Evolutionary conservation across 2,797 vertebrate species (phyloP).

Genomic region (Babyrousa celebensis): DNA sequence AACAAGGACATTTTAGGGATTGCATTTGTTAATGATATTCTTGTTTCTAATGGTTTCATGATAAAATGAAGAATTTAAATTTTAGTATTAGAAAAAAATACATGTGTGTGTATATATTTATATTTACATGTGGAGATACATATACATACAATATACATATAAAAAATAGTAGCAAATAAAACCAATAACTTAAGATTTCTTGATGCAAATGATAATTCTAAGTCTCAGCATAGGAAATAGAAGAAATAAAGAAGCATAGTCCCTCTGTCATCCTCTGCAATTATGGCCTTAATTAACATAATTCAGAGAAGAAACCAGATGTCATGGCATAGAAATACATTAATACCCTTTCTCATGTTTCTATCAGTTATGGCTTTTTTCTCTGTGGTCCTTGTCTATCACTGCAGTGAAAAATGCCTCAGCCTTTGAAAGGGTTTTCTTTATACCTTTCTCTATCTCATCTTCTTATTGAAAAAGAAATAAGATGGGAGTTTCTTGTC

Average conservation of each 20-base stretch:
- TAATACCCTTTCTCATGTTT: background rate
- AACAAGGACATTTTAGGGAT: background rate
- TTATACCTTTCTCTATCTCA: background rate
- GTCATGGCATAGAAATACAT: background rate
- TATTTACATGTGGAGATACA: too few relatives aligned
- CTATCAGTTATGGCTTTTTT: background rate
- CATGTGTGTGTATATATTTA: background rate
- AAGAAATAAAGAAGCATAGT: background rate
- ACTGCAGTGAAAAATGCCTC: background rate
- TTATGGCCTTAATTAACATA: background rate
- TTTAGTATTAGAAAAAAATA: background rate
- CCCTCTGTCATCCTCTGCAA: background rate
- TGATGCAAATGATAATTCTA: background rate
- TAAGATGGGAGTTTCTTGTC: background rate
- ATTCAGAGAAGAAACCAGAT: constrained; percentile 18
- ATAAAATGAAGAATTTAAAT: background rate
- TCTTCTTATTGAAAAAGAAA: background rate
- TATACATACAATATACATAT: background rate
- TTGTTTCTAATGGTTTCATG: constrained; percentile 12
- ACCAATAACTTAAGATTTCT: background rate
- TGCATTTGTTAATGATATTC: background rate
- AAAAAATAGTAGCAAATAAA: background rate
- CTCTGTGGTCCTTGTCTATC: background rate
- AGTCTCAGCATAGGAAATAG: background rate
- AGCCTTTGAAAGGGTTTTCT: background rate